Base-by-base conservation (phyloP, 2,113 vertebrate species). In the Rhinogobius similis region DNA sequence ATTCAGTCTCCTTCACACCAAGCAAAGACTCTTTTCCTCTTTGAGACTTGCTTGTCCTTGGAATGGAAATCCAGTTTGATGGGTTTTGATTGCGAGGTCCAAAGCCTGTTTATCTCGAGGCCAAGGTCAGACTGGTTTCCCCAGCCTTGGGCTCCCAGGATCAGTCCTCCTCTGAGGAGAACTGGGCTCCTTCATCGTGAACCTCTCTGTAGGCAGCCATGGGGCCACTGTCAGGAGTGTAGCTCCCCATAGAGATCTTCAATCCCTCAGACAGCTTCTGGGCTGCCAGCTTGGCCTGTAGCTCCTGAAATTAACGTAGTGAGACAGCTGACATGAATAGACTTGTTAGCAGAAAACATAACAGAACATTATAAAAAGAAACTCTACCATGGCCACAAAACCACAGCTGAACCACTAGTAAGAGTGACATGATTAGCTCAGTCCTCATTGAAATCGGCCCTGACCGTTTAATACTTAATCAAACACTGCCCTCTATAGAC, bases 221-320 rank as follows among this genome's bases (percentile, higher is more conserved):
- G 68, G 90, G 77, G 73, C 92, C 90, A 6, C 92, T 89, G 67
- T 97, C 95, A 69, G 95, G 94, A 90, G 91, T 90, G 81, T 92
- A 96, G 80, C 80, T 94, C 84, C 85, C 89, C 92, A 96, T 95
- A 87, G 92, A 93, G 83, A 94, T 78, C 78, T 93, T 93, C 84
- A 96, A 76, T 76, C 91, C 94, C 85, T 96, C 93, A 16, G 94
- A 92, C 85, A 99, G 92, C 83, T 95, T 99, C 84, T 96, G 95
- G 73, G 96, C 96, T 70, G 96, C 94, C 58, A 95, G 84, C 84
- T 94, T 98, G 79, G 94, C 96, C 82, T 98, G 95, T 86, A 95
- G 81, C 86, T 95, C 96, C 97, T 96, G 87, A 85, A 85, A 87
- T 81, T 67, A 82, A 86, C n/a, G 78, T 64, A 81, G 71, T 62